Evolutionary conservation across 2,113 vertebrate genomes (phyloP).

Genomic region (Otis tarda): DNA sequence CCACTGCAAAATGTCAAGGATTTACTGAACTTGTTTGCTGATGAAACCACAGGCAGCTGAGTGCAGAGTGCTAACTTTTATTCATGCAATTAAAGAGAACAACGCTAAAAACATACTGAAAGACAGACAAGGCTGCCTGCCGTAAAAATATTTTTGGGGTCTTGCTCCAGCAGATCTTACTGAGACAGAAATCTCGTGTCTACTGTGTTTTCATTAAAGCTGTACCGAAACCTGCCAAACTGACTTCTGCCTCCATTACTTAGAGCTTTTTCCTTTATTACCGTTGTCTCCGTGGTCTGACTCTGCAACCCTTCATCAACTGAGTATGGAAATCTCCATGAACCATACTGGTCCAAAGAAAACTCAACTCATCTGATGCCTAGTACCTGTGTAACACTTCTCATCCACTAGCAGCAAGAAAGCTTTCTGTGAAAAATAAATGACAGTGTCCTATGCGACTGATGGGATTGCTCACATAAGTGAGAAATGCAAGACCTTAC

Average conservation of each 20-base stretch:
- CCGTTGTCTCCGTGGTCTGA: not conserved
- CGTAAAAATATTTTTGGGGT: slow-evolving; percentile 12
- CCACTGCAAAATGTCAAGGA: slow-evolving; percentile 49
- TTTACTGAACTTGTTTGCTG: slow-evolving; percentile 58
- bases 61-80: slow-evolving; percentile 51
- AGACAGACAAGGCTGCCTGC: not conserved
- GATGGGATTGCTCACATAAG: not conserved
- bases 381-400: not conserved
- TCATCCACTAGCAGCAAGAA: not conserved
- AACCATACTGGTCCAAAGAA: not conserved
- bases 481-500: not conserved
- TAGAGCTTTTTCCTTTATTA: not conserved
- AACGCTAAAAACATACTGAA: slow-evolving; percentile 25
- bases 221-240: not conserved
- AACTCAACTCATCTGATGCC: not conserved
- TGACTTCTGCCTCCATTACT: not conserved
- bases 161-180: not conserved
- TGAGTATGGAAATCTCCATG: not conserved
- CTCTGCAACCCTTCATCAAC: not conserved
- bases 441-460: not conserved
- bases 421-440: not conserved
- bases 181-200: not conserved
- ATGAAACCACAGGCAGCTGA: slow-evolving; percentile 46
- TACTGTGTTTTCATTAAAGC: not conserved
- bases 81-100: slow-evolving; percentile 51